Evolutionary conservation across 2,888 invertebrate genomes (phyloP).

Genomic region (Arrhopalites spinosus): DNA sequence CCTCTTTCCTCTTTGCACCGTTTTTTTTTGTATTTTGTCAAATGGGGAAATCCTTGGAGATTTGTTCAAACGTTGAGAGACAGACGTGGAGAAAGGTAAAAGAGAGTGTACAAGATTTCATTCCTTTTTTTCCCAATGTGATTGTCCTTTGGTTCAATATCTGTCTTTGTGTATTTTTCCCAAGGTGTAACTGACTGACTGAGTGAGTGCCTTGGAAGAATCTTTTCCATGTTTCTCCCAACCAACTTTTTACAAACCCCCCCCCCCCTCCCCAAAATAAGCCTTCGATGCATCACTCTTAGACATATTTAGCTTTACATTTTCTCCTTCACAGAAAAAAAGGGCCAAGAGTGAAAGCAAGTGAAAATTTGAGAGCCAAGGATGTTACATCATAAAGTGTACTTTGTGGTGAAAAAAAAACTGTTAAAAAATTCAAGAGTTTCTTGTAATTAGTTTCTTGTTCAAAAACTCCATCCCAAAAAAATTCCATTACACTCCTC

Average conservation of each 20-base stretch:
- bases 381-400: neutral
- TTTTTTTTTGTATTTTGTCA: neutral
- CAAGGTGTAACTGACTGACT: constrained; percentile 25
- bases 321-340: neutral
- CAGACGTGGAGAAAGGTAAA: constrained; percentile 30
- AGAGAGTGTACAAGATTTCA: constrained; percentile 12
- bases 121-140: neutral
- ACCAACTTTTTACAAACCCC: constrained; percentile 11
- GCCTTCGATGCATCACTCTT: neutral
- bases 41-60: constrained; percentile 40
- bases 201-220: constrained; percentile 20
- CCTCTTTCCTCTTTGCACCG: neutral
- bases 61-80: constrained; percentile 26
- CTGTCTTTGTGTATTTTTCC: constrained; percentile 27
- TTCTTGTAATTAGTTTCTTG: too few relatives aligned
- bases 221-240: constrained; percentile 31
- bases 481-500: neutral
- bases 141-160: constrained; percentile 5
- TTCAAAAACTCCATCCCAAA: neutral
- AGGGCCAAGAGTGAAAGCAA: neutral
- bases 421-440: too few relatives aligned
- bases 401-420: too few relatives aligned
- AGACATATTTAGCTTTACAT: neutral
- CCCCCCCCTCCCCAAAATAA: neutral
- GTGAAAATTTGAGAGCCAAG: neutral